Conservation (phyloP, 2,888 invertebrate genomes). For the Loripinus fragilis region DNA sequence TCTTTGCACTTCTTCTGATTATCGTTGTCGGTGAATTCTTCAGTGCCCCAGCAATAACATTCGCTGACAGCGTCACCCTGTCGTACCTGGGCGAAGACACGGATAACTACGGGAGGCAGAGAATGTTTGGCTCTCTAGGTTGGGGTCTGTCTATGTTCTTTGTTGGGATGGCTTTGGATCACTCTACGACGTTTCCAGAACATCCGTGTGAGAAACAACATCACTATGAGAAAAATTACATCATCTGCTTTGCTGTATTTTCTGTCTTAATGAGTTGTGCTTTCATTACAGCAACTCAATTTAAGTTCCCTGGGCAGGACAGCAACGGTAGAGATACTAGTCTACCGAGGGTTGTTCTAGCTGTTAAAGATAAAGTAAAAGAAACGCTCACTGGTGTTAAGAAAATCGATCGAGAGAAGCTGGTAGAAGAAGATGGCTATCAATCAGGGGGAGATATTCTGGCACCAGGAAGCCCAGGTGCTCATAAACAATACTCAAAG, state of each 20-base stretch:
- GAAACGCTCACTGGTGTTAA: conserved; percentile 69
- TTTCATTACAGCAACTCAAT: conserved; percentile 94
- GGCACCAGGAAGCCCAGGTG: conserved; percentile 51
- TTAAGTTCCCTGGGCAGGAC: conserved; percentile 85
- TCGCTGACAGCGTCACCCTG: conserved; percentile 88
- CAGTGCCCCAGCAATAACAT: conserved; percentile 95
- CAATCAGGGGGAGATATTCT: conserved; percentile 60
- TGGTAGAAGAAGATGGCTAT: conserved; percentile 71
- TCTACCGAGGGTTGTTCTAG: conserved; percentile 73
- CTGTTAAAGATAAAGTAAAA: conserved; percentile 77
- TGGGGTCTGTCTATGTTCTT: conserved; percentile 99
- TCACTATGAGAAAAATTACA: conserved; percentile 97
- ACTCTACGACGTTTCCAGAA: conserved; percentile 96
- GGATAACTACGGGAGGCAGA: conserved; percentile 93
- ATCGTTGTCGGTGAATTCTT: conserved; percentile 99
- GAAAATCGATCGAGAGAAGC: conserved; percentile 67
- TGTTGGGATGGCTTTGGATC: conserved; percentile 93
- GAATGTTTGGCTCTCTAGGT: conserved; percentile 98
- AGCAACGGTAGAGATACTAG: conserved; percentile 68
- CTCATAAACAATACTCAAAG: not conserved
- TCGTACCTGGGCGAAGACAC: conserved; percentile 90
- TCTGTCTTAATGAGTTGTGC: conserved; percentile 98
- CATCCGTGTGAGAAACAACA: conserved; percentile 94
- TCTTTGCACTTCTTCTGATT: conserved; percentile 95
- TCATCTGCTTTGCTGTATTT: conserved; percentile 99